Evolutionary conservation across 1,140 invertebrate genomes (phyloP), one percentile per base, ranked within the genome.

Genomic region (Arctopsyche grandis): DNA sequence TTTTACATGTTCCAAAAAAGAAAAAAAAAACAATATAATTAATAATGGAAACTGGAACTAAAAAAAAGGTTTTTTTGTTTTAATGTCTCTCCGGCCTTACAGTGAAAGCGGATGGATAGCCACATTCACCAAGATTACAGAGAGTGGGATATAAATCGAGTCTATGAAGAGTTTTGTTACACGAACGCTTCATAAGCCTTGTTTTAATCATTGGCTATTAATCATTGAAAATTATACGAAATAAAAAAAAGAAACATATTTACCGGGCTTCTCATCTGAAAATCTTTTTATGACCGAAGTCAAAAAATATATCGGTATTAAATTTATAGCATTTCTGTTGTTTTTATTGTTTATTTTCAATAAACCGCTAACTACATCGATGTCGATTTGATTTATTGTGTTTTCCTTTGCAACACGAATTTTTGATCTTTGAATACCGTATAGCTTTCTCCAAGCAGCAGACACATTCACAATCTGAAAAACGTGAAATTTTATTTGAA

Each of bases 71-170:
- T 52, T 56, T 74, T 74, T 48, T 46, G 14, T 16, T 38, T 58
- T 66, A 26, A 52, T 87, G 82, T 87, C 85, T 85, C 85, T 85
- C 66, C 84, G 85, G 71, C 80, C 85, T 86, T 87, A 86, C 85
- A 86, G 85, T 86, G 84, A 46, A 75, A 83, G 84, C n/a, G 80
- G 84, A 84, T 85, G 84, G 63, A 74, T 43, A 56, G 60, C 84
- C 83, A 83, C 74, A 70, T 82, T 75, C 84, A 87, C 83, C 85
- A 87, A 87, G 86, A 87, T 87, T 86, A 83, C 85, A 85, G 78
- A 84, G 85, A 86, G 85, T 69, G 84, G 85, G 83, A 78, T 84
- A 84, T 84, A 80, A 84, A 83, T 77, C 80, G 86, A 85, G 83
- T 87, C 84, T 83, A 73, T 78, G 83, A 83, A 82, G 80, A 82